Evolutionary conservation across 2,888 invertebrate species (phyloP).

Genomic region (Neoscelio sp.): DNA sequence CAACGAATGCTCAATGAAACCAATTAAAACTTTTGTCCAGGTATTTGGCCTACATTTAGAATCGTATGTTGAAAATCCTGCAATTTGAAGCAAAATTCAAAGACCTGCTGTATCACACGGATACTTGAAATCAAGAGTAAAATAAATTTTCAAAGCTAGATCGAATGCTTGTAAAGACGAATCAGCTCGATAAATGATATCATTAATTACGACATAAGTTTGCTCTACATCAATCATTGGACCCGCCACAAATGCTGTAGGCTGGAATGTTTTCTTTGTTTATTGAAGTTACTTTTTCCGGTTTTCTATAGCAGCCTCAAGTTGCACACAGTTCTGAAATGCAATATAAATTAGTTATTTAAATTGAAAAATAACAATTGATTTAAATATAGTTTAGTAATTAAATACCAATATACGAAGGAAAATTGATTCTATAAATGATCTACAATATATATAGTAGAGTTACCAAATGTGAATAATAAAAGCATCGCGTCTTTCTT

Average conservation of each 20-base stretch:
- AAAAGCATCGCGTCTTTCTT: conserved; percentile 24
- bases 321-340: not conserved
- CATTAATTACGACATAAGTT: conserved; percentile 23
- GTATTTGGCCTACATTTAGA: not conserved
- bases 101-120: conserved; percentile 9
- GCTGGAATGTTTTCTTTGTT: not conserved
- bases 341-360: not conserved
- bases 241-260: not conserved
- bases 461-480: conserved; percentile 7
- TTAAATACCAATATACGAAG: not conserved
- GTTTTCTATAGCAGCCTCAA: not conserved
- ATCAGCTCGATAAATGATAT: not conserved
- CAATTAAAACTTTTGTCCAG: not conserved
- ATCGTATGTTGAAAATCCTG: not conserved
- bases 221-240: conserved; percentile 3
- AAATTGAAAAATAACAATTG: not conserved
- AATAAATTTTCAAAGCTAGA: conserved; percentile 22
- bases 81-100: conserved; percentile 17
- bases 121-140: conserved; percentile 7
- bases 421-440: not conserved
- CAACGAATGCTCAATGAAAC: conserved; percentile 7
- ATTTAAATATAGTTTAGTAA: too few relatives aligned
- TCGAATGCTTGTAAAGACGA: conserved; percentile 19
- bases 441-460: not conserved
- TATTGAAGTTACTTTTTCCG: not conserved